Base-by-base conservation (phyloP, 2,888 invertebrate genomes). In the Latheticus oryzae region DNA sequence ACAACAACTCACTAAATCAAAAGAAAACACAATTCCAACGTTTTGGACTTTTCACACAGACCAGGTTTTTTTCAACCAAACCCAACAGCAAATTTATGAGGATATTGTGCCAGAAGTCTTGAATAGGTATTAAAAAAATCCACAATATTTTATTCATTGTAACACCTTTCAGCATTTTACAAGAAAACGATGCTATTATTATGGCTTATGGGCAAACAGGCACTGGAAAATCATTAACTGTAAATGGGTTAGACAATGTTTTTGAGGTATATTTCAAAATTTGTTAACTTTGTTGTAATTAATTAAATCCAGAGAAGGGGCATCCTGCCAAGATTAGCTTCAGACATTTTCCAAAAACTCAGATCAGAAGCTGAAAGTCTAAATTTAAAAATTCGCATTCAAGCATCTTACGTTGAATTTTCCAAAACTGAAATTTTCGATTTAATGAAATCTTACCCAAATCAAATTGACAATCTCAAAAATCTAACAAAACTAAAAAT, bases 161-260 rank as follows among this genome's bases (percentile, higher is more conserved):
- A n/a, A n/a, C n/a, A n/a, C n/a, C n/a, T 48, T 32, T 35, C n/a
- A 23, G 19, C 23, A 17, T 61, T 60, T 38, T 48, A 67, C 69
- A 11, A n/a, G 69, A 67, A 2, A 53, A 54, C 42, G 79, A 76
- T 47, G 76, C 73, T 5, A 65, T 78, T 9, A 66, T 81, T 37
- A 62, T 77, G 33, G 68, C 73, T 33, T 80, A 74, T 59, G 81
- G 81, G 1, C 80, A 80, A 71, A 78, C 77, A 0, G 78, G 79
- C 15, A 73, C 76, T 9, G 81, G 79, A 7, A 79, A 78, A 70
- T 73, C 73, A 19, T 59, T 75, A 26, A 78, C 78, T 1, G 63
- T 72, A 15, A 67, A 64, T 48, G 79, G 77, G 28, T 55, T 77
- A 5, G 64, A 72, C 1, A 42, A 51, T 8, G n/a, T 9, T 8